phyloP scores from a whole-genome alignment of 2,888 invertebrate genomes.

The Drosophila yooni region DNA sequence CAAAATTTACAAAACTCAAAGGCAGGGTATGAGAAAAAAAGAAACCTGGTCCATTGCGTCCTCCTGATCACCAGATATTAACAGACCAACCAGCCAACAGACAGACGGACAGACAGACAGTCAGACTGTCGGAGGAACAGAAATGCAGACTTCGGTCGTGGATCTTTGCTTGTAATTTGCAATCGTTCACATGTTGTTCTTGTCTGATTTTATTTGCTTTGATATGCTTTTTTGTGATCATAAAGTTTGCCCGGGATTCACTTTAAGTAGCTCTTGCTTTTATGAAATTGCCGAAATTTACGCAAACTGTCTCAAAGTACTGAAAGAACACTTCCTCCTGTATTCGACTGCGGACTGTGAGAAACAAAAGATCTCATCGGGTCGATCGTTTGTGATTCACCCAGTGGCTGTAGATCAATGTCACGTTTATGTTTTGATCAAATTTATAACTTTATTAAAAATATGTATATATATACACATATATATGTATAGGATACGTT shows the following conservation, averaged over 20 bases:
- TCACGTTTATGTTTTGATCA: slow-evolving; percentile 68
- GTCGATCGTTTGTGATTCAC: slow-evolving; percentile 39
- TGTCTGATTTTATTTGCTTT: slow-evolving; percentile 75
- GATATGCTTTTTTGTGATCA: slow-evolving; percentile 65
- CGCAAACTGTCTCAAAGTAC: slow-evolving; percentile 57
- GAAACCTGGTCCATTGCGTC: slow-evolving; percentile 44
- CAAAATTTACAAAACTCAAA: background rate
- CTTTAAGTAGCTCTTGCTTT: slow-evolving; percentile 64
- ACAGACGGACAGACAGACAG: slow-evolving; percentile 13
- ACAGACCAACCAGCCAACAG: slow-evolving; percentile 26
- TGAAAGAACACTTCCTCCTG: slow-evolving; percentile 47
- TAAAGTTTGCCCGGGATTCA: slow-evolving; percentile 59
- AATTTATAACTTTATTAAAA: slow-evolving; percentile 78
- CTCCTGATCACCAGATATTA: slow-evolving; percentile 63
- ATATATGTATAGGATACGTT: slow-evolving; percentile 6
- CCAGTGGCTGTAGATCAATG: slow-evolving; percentile 69
- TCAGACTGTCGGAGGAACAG: slow-evolving; percentile 6
- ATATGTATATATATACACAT: slow-evolving; percentile 31
- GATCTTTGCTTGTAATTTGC: slow-evolving; percentile 74
- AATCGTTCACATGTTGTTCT: slow-evolving; percentile 79
- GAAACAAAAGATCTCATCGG: slow-evolving; percentile 54
- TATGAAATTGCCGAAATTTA: slow-evolving; percentile 70
- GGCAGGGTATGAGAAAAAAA: slow-evolving; percentile 22
- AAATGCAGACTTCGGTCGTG: slow-evolving; percentile 12
- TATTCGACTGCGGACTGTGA: slow-evolving; percentile 37